phyloP scores from a whole-genome alignment of 2,888 invertebrate genomes.

The Epinotia brunnichana region DNA sequence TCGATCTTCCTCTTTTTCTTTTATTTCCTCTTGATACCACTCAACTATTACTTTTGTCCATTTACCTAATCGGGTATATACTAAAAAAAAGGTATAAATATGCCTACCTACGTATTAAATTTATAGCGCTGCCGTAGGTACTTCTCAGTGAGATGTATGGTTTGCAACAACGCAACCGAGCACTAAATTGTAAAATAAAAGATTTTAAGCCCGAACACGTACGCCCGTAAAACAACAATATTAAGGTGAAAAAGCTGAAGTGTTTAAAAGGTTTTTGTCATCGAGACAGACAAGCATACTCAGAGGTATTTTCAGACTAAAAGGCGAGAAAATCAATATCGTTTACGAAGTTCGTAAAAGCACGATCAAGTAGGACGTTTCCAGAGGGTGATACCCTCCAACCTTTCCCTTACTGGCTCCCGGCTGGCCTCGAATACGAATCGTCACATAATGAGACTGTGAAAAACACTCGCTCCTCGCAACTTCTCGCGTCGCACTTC shows the following conservation, averaged over 20 bases:
- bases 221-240: constrained; percentile 22
- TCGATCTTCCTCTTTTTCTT: too few species aligned
- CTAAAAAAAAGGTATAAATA: too few species aligned
- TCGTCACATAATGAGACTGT: constrained; percentile 77
- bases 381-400: constrained; percentile 59
- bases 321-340: constrained; percentile 60
- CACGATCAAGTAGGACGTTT: constrained; percentile 60
- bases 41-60: too few species aligned
- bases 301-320: constrained; percentile 35
- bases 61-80: too few species aligned
- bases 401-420: constrained; percentile 60
- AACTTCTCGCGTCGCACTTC: constrained; percentile 62
- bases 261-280: constrained; percentile 46
- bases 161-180: not conserved
- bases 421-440: constrained; percentile 74
- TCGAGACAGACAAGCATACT: constrained; percentile 42
- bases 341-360: constrained; percentile 61
- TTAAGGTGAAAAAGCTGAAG: constrained; percentile 34
- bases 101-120: not conserved
- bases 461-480: constrained; percentile 78
- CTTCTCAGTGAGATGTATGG: not conserved
- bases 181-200: constrained; percentile 43
- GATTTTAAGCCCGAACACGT: constrained; percentile 36
- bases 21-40: too few species aligned
- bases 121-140: not conserved